A percentile compares a stretch with the other conserved stretches of the same genome.
Conservation (phyloP, 1,140 invertebrate genomes). For the Drosophila trapezifrons region DNA sequence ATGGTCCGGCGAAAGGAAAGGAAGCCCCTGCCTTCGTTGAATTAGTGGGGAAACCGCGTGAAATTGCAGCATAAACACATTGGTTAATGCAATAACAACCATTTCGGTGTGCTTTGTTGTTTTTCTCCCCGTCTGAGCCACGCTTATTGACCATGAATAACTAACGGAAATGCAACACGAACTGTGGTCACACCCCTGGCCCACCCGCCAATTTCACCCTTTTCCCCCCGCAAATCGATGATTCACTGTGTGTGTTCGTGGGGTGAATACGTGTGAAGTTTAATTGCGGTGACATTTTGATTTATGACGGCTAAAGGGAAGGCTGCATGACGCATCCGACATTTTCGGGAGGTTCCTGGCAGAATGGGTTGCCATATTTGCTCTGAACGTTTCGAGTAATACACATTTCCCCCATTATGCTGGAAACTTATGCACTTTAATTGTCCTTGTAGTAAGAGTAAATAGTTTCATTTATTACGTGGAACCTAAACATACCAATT, state of each 20-base stretch:
- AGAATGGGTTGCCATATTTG: neutral
- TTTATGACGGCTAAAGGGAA: constrained; percentile 59
- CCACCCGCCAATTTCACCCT: neutral
- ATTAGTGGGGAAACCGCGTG: constrained; percentile 41
- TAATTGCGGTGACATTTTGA: constrained; percentile 68
- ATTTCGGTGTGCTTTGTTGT: constrained; percentile 11
- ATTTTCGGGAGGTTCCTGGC: neutral
- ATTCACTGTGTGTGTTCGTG: constrained; percentile 26
- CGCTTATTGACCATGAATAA: constrained; percentile 73
- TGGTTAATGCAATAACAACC: constrained; percentile 40
- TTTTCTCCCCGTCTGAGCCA: constrained; percentile 22
- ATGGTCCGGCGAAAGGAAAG: constrained; percentile 27
- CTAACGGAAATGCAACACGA: constrained; percentile 68
- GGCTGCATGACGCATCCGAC: constrained; percentile 26
- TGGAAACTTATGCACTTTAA: neutral
- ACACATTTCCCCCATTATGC: too few species aligned
- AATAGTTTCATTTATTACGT: too few species aligned
- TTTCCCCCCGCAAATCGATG: constrained; percentile 29
- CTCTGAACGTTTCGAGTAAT: neutral
- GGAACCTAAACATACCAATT: neutral
- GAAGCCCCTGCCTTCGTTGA: constrained; percentile 13
- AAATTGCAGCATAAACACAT: constrained; percentile 71
- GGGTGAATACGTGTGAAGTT: constrained; percentile 29
- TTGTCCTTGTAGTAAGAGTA: neutral
- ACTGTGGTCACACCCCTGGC: constrained; percentile 34